Evolutionary conservation across 2,888 invertebrate genomes (phyloP), one percentile per base, ranked within the genome.

Genomic region (Ormyrus pomaceus): DNA sequence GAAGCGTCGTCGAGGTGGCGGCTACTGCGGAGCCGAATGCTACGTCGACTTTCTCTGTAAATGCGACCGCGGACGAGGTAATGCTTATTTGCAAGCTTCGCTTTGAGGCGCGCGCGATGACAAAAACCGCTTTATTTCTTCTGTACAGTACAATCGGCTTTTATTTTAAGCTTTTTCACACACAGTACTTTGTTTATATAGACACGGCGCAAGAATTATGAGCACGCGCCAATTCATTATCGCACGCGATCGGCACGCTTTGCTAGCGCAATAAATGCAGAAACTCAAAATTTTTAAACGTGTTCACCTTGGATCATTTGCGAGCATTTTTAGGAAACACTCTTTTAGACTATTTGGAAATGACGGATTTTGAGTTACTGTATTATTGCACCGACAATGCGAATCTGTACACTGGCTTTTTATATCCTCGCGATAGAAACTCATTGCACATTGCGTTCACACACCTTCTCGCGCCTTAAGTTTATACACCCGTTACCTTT

Each of bases 31-130:
- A 88, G 65, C 75, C 83, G 70, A 88, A 87, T 46, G 75, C 79
- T 72, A 86, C 85, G 73, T 84, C 84, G 83, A 85, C 85, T 84
- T 86, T 86, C 83, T 83, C 84, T 86, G 84, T 84, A 84, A 88
- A 87, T 86, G 81, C 85, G 82, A 89, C 89, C 74, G 85, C 85
- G 78, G 87, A 89, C 72, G 89, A 90, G 90, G 90, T 90, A 90
- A 91, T 87, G 89, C 91, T 89, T 89, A 83, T 71, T 83, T 65
- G 87, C 88, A 69, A 72, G 56, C 75, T 79, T 48, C 13, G 81
- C 87, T 87, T 74, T 48, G 53, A 61, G 62, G n/a, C 59, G 73
- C 73, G 71, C 82, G 84, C 68, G 71, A 65, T 80, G 78, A 83
- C 82, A 79, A 64, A 64, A 10, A 65, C 48, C 8, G 68, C 72